A percentile compares a stretch with the other conserved stretches of the same genome.
Conservation (phyloP, 2,113 vertebrate genomes). For the Scopus umbretta region DNA sequence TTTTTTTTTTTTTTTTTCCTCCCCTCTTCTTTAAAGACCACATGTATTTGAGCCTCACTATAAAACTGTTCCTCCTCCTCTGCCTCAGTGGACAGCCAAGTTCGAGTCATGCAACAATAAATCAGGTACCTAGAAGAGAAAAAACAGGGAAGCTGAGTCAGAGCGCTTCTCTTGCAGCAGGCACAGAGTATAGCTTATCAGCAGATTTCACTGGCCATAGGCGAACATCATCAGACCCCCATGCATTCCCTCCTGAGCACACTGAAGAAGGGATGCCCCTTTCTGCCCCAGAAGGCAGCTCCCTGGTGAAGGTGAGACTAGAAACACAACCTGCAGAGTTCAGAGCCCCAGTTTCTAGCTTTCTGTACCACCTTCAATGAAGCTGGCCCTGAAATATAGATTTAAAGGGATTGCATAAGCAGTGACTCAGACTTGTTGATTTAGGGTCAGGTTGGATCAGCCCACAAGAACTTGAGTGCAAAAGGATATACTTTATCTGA, state of each 20-base stretch:
- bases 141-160: background rate
- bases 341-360: background rate
- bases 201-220: background rate
- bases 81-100: background rate
- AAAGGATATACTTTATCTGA: background rate
- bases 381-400: background rate
- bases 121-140: background rate
- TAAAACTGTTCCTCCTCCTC: background rate
- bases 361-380: background rate
- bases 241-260: background rate
- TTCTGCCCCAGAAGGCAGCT: background rate
- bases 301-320: background rate
- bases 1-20: background rate
- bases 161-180: background rate
- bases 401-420: background rate
- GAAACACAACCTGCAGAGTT: background rate
- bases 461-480: background rate
- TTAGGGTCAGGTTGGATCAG: slow-evolving; percentile 11
- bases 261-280: rapidly evolving
- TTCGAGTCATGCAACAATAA: background rate
- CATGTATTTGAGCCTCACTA: background rate
- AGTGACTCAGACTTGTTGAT: slow-evolving; percentile 43
- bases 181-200: background rate
- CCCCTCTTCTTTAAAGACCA: background rate
- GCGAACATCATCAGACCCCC: background rate